Evolutionary conservation across 2,113 vertebrate species (phyloP).

Genomic region (Danionella cerebrum): DNA sequence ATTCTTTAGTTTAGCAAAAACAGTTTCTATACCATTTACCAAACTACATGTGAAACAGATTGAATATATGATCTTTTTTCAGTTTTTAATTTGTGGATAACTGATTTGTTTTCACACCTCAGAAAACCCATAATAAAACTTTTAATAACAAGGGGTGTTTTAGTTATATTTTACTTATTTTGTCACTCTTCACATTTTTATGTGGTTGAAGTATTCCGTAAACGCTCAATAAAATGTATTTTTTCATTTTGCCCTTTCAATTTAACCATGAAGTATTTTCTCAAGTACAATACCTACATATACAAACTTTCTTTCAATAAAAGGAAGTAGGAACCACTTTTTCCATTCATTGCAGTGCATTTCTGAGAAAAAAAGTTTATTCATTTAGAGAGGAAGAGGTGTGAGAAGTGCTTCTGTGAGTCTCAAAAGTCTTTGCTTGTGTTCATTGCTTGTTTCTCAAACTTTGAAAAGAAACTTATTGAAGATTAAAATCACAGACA

Average conservation of each 20-base stretch:
- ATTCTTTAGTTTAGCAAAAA: too few species aligned
- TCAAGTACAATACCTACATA: background rate
- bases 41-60: too few species aligned
- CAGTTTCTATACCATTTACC: too few species aligned
- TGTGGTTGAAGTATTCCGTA: background rate
- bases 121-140: too few species aligned
- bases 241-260: too few species aligned
- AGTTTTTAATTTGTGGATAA: too few species aligned
- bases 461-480: background rate
- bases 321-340: background rate
- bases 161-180: too few species aligned
- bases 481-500: background rate
- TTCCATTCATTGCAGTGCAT: background rate
- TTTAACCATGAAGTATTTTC: background rate
- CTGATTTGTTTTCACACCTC: too few species aligned
- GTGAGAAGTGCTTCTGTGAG: background rate
- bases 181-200: background rate
- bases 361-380: background rate
- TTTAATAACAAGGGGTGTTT: too few species aligned
- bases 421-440: background rate
- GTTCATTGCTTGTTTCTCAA: background rate
- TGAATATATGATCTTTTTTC: too few species aligned
- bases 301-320: constrained; percentile 12
- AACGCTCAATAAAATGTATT: too few species aligned
- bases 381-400: background rate